A percentile compares a stretch with the other conserved stretches of the same genome.
These are phyloP conservation scores for Aradophagus sp. DNA, from an alignment of 1,140 invertebrate species.

Conservation along the genomic window DNA sequence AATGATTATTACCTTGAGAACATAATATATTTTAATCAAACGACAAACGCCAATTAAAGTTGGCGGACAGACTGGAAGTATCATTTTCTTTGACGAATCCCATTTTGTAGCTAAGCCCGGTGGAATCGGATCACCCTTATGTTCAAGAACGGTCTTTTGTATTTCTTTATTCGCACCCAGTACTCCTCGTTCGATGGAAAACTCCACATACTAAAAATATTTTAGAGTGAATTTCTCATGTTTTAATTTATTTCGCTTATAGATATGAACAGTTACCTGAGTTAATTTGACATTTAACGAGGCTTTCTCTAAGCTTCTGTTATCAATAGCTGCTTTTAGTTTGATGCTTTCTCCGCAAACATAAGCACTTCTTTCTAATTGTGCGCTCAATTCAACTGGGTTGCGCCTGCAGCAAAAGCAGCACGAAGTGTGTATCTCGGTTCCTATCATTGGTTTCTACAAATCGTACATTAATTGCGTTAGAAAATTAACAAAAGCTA, in stretches of 20 bases:
- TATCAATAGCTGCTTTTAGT: constrained; percentile 85
- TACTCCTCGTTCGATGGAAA: constrained; percentile 87
- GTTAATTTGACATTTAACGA: constrained; percentile 82
- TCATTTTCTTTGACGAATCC: constrained; percentile 81
- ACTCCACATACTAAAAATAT: constrained; percentile 84
- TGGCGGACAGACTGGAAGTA: constrained; percentile 87
- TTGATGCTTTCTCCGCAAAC: constrained; percentile 87
- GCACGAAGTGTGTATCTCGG: constrained; percentile 82
- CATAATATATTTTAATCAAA: constrained; percentile 87
- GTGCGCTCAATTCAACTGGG: constrained; percentile 81
- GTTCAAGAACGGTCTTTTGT: constrained; percentile 84
- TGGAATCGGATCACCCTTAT: constrained; percentile 79
- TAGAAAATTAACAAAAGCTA: too few species aligned
- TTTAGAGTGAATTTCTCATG: too few species aligned
- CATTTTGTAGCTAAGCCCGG: constrained; percentile 79
- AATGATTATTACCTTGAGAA: constrained; percentile 85
- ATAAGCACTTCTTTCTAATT: constrained; percentile 85
- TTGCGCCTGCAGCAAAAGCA: constrained; percentile 86
- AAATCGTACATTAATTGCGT: constrained; percentile 15
- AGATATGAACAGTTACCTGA: constrained; percentile 75
- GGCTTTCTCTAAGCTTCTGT: constrained; percentile 84
- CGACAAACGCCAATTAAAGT: constrained; percentile 84
- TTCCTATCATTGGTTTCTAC: constrained; percentile 83
- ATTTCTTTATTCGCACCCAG: constrained; percentile 84
- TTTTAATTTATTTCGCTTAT: too few species aligned